These are phyloP conservation scores for Charanyca ferruginea DNA, from an alignment of 2,888 invertebrate species.

Conservation along the genomic window DNA sequence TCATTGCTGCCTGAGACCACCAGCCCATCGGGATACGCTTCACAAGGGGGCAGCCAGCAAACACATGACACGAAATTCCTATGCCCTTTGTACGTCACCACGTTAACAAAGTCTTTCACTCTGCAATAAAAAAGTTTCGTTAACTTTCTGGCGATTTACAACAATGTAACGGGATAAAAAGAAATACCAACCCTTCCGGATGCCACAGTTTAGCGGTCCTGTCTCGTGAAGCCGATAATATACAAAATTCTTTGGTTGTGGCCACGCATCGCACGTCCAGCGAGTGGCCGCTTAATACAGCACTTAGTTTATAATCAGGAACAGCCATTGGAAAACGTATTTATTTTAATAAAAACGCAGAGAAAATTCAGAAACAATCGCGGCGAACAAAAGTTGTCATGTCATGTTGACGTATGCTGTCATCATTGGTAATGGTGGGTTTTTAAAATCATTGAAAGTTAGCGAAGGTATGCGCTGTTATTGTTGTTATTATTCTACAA, in stretches of 20 bases:
- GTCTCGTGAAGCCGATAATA: constrained; percentile 97
- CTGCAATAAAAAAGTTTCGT: constrained; percentile 77
- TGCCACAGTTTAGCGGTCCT: constrained; percentile 97
- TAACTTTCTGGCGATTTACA: constrained; percentile 24
- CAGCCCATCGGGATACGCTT: constrained; percentile 94
- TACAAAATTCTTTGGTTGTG: constrained; percentile 92
- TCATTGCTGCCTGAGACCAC: constrained; percentile 98
- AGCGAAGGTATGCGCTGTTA: constrained; percentile 17
- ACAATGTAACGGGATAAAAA: constrained; percentile 36
- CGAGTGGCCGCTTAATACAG: constrained; percentile 95
- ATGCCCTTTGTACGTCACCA: constrained; percentile 94
- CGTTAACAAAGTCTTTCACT: constrained; percentile 91
- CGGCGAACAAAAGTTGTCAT: constrained; percentile 80
- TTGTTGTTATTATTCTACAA: no score
- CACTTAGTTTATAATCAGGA: constrained; percentile 94
- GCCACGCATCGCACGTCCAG: constrained; percentile 96
- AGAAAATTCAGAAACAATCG: constrained; percentile 71
- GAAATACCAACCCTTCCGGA: constrained; percentile 92
- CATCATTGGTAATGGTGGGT: constrained; percentile 38
- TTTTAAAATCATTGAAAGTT: neutral
- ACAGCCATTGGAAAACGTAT: constrained; percentile 81
- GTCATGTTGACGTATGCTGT: constrained; percentile 73
- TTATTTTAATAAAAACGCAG: constrained; percentile 62
- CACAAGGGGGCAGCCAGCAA: constrained; percentile 94
- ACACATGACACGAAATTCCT: constrained; percentile 96